These are phyloP conservation scores for Beris morrisii DNA, from an alignment of 2,888 invertebrate genomes.

Conservation along the genomic window DNA sequence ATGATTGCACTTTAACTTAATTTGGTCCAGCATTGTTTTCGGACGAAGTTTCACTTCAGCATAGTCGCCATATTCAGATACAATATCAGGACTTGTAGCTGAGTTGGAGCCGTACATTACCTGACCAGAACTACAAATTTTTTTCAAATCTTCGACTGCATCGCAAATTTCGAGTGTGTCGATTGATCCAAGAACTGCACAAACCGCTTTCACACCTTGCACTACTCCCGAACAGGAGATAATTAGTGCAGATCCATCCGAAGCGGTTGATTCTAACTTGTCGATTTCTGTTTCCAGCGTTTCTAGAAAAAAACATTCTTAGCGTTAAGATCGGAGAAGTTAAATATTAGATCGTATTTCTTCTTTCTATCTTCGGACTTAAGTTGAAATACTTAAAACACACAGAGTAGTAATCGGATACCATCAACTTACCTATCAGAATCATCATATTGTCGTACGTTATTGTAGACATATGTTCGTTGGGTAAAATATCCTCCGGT, in stretches of 20 bases:
- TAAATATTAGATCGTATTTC: too few relatives aligned
- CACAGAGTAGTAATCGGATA: too few relatives aligned
- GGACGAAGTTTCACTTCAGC: slow-evolving; percentile 67
- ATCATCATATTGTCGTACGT: slow-evolving; percentile 84
- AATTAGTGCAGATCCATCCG: slow-evolving; percentile 59
- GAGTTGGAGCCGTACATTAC: slow-evolving; percentile 43
- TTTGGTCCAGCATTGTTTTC: slow-evolving; percentile 63
- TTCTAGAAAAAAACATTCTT: slow-evolving; percentile 58
- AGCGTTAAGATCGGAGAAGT: too few relatives aligned
- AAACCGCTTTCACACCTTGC: slow-evolving; percentile 91
- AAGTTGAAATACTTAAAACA: too few relatives aligned
- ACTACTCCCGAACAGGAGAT: slow-evolving; percentile 73
- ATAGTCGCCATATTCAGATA: slow-evolving; percentile 70
- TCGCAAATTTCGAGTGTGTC: slow-evolving; percentile 86
- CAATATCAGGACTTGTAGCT: slow-evolving; percentile 61
- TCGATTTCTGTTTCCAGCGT: slow-evolving; percentile 81
- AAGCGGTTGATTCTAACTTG: slow-evolving; percentile 68
- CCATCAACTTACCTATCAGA: slow-evolving; percentile 66
- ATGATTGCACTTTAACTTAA: slow-evolving; percentile 69
- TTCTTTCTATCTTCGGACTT: too few relatives aligned
- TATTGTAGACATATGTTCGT: slow-evolving; percentile 71
- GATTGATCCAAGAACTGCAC: slow-evolving; percentile 83
- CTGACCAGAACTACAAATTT: slow-evolving; percentile 50
- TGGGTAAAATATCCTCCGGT: slow-evolving; percentile 78
- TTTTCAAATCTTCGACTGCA: slow-evolving; percentile 63